phyloP scores from a whole-genome alignment of 2,797 vertebrate genomes.

The Eremophila alpestris region DNA sequence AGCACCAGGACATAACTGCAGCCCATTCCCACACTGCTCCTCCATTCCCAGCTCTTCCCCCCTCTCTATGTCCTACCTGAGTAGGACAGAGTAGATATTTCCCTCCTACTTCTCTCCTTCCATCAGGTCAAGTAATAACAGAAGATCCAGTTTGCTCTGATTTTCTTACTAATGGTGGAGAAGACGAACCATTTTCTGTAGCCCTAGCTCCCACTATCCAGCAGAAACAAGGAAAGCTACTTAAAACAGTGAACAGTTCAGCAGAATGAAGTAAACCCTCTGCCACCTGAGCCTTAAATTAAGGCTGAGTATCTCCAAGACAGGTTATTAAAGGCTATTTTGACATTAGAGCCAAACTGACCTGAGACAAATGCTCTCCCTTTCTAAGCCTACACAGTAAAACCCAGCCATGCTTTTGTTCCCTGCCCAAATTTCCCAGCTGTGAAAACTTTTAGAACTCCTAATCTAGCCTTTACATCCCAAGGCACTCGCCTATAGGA shows the following conservation, averaged over 20 bases:
- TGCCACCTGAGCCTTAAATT: neutral
- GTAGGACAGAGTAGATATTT: neutral
- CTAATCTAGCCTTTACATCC: neutral
- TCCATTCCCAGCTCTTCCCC: neutral
- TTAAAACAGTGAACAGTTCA: neutral
- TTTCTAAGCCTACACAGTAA: neutral
- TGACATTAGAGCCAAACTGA: neutral
- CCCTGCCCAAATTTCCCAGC: neutral
- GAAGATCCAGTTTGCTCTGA: neutral
- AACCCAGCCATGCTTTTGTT: neutral
- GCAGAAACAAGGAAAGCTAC: neutral
- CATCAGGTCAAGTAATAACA: neutral
- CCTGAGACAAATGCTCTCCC: neutral
- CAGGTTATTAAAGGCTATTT: neutral
- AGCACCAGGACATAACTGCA: neutral
- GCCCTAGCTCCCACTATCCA: neutral
- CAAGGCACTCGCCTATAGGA: neutral
- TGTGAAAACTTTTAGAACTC: neutral
- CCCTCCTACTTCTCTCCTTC: neutral
- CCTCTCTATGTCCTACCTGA: neutral
- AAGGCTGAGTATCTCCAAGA: neutral
- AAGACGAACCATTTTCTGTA: neutral
- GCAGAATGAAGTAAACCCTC: neutral
- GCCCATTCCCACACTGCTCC: neutral
- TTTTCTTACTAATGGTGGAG: neutral